Evolutionary conservation across 2,797 vertebrate species (phyloP).

Genomic region (Gorsachius magnificus): DNA sequence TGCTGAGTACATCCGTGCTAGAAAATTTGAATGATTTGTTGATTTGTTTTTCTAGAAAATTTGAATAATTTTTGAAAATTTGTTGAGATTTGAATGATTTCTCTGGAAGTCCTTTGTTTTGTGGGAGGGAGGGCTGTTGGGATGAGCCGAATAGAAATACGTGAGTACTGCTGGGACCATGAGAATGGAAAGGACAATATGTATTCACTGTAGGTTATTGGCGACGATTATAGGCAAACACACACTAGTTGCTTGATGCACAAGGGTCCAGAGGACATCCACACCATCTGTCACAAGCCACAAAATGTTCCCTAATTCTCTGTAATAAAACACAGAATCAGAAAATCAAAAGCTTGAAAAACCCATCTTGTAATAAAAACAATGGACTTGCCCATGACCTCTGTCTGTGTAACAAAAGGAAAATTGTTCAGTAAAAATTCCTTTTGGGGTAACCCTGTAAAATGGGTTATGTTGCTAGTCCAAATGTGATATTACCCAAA

Average conservation of each 20-base stretch:
- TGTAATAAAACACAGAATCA: background rate
- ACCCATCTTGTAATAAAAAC: background rate
- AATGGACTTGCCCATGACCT: background rate
- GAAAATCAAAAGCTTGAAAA: background rate
- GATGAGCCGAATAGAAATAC: background rate
- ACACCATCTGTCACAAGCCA: background rate
- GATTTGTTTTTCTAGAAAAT: no score
- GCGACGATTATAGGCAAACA: background rate
- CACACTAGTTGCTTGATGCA: background rate
- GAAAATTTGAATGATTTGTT: no score
- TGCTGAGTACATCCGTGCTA: background rate
- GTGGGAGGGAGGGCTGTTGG: background rate
- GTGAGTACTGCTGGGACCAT: background rate
- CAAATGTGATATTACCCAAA: background rate
- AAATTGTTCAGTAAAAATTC: background rate
- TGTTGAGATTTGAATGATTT: background rate
- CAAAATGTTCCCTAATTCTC: background rate
- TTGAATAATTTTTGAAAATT: no score
- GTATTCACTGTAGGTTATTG: background rate
- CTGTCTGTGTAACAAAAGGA: background rate
- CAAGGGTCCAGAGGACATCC: background rate
- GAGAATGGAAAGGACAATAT: background rate
- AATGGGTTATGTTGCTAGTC: background rate
- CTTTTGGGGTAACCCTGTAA: background rate
- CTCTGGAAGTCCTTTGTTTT: background rate